Evolutionary conservation across 2,797 vertebrate species (phyloP).

Genomic region (Vespertilio murinus): DNA sequence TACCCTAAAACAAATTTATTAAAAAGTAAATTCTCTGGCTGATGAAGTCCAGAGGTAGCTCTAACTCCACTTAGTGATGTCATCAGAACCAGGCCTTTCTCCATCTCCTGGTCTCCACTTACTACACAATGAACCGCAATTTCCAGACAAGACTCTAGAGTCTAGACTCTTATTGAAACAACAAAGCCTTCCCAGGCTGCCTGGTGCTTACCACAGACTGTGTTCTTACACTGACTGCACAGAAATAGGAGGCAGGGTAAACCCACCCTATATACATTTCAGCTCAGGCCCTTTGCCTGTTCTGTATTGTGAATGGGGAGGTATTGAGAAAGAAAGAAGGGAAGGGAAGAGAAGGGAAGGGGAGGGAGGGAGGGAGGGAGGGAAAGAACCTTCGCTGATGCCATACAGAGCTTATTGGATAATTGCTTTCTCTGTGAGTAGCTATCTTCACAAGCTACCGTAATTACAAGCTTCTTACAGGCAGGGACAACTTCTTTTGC

Average conservation of each 20-base stretch:
- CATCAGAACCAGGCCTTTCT: background rate
- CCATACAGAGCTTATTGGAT: background rate
- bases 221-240: too few species aligned
- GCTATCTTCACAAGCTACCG: background rate
- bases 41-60: background rate
- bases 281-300: too few species aligned
- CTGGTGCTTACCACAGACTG: too few species aligned
- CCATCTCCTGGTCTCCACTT: background rate
- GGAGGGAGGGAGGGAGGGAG: too few species aligned
- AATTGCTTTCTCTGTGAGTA: background rate
- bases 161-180: background rate
- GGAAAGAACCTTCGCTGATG: background rate
- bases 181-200: background rate
- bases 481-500: background rate
- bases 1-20: background rate
- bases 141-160: background rate
- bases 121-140: background rate
- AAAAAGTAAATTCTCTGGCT: background rate
- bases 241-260: too few species aligned
- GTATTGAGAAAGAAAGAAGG: too few species aligned
- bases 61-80: background rate
- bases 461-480: background rate
- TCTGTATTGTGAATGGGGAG: too few species aligned
- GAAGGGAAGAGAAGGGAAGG: too few species aligned
- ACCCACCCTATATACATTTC: too few species aligned